A percentile compares a stretch with the other conserved stretches of the same genome.
phyloP scores from a whole-genome alignment of 1,140 invertebrate species.

The Papilio aristodemus region DNA sequence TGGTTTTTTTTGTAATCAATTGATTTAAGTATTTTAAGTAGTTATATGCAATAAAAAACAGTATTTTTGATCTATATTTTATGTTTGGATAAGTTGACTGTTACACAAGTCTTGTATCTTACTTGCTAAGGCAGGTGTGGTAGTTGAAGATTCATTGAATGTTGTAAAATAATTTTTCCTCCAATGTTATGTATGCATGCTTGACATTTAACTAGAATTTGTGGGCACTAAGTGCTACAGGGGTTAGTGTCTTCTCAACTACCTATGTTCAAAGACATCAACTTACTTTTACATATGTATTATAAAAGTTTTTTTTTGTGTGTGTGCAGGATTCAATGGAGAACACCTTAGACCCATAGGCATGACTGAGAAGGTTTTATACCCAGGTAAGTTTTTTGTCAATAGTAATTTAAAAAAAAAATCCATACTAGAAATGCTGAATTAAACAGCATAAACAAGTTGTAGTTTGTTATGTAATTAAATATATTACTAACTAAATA shows the following conservation, averaged over 20 bases:
- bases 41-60: no score
- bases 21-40: no score
- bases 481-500: no score
- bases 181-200: background rate
- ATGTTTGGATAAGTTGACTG: background rate
- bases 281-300: slow-evolving; percentile 36
- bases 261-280: slow-evolving; percentile 38
- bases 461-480: no score
- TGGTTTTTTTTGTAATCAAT: no score
- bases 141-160: background rate
- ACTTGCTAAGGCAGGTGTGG: background rate
- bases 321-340: slow-evolving; percentile 67
- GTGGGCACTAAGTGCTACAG: slow-evolving; percentile 23
- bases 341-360: slow-evolving; percentile 63
- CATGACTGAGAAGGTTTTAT: slow-evolving; percentile 76
- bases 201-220: slow-evolving; percentile 6
- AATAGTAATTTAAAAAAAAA: background rate
- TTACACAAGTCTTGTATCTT: background rate
- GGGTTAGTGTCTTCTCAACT: slow-evolving; percentile 35
- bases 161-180: background rate
- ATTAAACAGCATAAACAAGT: no score
- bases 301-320: slow-evolving; percentile 41
- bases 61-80: no score
- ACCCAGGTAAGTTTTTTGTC: slow-evolving; percentile 62
- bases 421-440: no score